Percentiles rank a stretch among this genome's conserved stretches.
Evolutionary conservation across 2,797 vertebrate species (phyloP).

Genomic region (Schizopygopsis pylzovi): DNA sequence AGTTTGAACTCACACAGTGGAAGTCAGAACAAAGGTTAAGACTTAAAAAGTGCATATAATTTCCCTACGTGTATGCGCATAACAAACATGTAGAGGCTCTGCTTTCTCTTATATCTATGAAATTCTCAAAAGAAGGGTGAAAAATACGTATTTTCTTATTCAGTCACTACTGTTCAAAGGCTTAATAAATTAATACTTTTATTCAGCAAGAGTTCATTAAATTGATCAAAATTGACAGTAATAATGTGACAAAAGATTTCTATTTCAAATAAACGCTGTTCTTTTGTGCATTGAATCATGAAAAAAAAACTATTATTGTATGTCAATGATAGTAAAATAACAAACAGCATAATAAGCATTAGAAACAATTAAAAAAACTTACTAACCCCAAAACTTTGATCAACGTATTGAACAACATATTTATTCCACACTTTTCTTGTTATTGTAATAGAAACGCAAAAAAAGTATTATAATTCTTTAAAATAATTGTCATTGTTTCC

Average conservation of each 20-base stretch:
- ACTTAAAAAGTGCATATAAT: neutral
- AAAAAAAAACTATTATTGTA: neutral
- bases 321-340: neutral
- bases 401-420: neutral
- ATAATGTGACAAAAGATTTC: neutral
- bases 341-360: too few relatives aligned
- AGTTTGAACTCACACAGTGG: neutral
- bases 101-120: neutral
- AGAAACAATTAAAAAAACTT: neutral
- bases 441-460: neutral
- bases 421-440: neutral
- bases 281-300: neutral
- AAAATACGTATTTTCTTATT: neutral
- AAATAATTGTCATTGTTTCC: neutral
- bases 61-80: neutral
- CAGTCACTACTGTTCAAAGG: neutral
- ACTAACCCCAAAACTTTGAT: neutral
- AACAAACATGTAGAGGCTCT: neutral
- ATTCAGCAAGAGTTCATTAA: neutral
- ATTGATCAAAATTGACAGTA: neutral
- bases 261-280: neutral
- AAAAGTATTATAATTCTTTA: neutral
- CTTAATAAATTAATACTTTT: neutral
- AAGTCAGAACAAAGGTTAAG: conserved; percentile 19
- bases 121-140: neutral